Base-by-base conservation (phyloP, 2,113 vertebrate species). In the Cettia cetti region DNA sequence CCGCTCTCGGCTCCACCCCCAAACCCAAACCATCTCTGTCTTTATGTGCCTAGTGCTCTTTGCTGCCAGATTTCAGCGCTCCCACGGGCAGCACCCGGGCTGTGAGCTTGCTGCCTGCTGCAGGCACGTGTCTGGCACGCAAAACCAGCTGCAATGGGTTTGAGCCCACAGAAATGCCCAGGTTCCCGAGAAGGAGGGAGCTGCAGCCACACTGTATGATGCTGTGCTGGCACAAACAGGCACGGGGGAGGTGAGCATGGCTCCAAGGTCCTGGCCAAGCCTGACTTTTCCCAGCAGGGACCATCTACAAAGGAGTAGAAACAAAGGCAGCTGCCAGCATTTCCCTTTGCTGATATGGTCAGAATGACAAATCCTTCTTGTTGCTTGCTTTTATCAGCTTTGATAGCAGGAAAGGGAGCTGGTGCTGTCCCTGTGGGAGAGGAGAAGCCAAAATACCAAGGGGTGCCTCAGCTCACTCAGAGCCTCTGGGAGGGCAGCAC, bases 181-280 rank as follows among this genome's bases (percentile, higher is more conserved):
- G 39, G n/a, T 17, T 21, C 26, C 54, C 5, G 1, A 74, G 12
- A 66, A 52, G 10, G 3, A 19, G 22, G 30, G n/a, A 82, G 40
- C 59, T 53, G 47, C 72, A 78, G 31, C 66, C 68, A 15, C 33
- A 3, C 1, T 40, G 3, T 39, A 3, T 22, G 44, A 33, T 31
- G 44, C 57, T 83, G 39, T 39, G 47, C 80, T 4, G 3, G 40
- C 45, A 54, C 23, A 71, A n/a, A 49, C 57, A 66, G 59, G 17
- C 1, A 1, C 20, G 1, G 47, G 23, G 50, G 42, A 89, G 68
- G 33, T 8, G 30, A 76, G 42, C 74, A 30, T 1, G 0, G 57
- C 70, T 52, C 76, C 45, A 37, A 42, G 52, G 66, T 66, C 69
- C 66, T 23, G 50, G 52, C 59, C 75, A 74, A 79, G 39, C 68